These are phyloP conservation scores for Portunus trituberculatus DNA, from an alignment of 1,140 invertebrate genomes.

Conservation along the genomic window DNA sequence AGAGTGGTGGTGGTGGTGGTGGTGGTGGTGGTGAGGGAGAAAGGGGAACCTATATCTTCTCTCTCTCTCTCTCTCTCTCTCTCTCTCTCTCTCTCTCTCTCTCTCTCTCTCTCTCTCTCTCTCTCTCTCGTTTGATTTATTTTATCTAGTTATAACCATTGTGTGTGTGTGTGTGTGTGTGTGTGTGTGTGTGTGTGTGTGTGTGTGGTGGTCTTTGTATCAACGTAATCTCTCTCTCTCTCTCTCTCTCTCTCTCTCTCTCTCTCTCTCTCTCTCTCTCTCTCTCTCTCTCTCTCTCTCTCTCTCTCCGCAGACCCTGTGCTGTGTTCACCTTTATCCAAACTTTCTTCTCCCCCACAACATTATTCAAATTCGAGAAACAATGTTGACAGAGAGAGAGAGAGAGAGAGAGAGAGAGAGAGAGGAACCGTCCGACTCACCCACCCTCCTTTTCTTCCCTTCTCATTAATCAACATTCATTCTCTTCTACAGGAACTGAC, in stretches of 20 bases:
- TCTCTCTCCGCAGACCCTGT: conserved; percentile 34
- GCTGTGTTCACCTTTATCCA: background rate
- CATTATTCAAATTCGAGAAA: conserved; percentile 13
- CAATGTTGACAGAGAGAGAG: background rate
- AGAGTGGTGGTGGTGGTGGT: background rate
- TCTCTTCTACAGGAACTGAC: background rate
- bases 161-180: no score
- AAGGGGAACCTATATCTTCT: background rate
- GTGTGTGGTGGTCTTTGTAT: no score
- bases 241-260: conserved; percentile 61
- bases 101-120: no score
- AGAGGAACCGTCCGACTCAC: background rate
- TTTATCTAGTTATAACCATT: no score
- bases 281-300: conserved; percentile 59
- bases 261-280: conserved; percentile 60
- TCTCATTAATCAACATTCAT: background rate
- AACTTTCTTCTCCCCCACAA: conserved; percentile 24
- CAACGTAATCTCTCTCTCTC: conserved; percentile 23
- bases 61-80: no score
- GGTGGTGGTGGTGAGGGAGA: background rate
- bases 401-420: background rate
- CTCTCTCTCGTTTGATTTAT: no score
- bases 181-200: no score
- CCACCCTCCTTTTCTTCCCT: background rate
- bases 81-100: no score